Base-by-base conservation (phyloP, 1,140 invertebrate genomes). In the Coelopa frigida region DNA sequence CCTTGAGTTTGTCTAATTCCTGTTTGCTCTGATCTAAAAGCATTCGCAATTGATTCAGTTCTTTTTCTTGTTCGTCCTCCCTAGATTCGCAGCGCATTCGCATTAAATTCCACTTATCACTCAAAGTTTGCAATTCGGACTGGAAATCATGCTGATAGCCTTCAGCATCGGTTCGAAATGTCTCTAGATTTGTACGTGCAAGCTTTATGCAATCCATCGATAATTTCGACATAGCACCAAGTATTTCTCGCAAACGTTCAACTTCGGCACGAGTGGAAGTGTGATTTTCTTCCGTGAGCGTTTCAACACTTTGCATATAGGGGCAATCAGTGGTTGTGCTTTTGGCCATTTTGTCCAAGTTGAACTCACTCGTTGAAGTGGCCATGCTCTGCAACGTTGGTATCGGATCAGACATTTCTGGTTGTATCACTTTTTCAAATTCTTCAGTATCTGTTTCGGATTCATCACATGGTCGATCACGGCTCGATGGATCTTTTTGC, bases 401-500 rank as follows among this genome's bases (percentile, higher is more conserved):
- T 6, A 40, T 80, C 75, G 44, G 48, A n/a, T n/a, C n/a, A n/a
- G n/a, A n/a, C n/a, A n/a, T n/a, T n/a, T n/a, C n/a, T 47, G 38
- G 41, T 24, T 14, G 73, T 70, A 24, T 35, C 29, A 89, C 77
- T 60, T 84, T 86, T 61, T 89, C 86, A 68, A 89, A 89, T 52
- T 88, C 86, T 61, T 87, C 84, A 0, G 83, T 84, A 55, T 89
- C 85, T 0, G 83, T 85, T 72, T 87, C 85, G 5, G 84, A 88
- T 58, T 87, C 85, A 53, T 81, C 83, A 37, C 78, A 81, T 12
- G 43, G 31, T 2, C 48, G 32, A 26, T 39, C 14, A 31, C 22
- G 15, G 22, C 40, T n/a, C 4, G 11, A 12, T 6, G 10, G 23
- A 12, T 39, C 44, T 32, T 44, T 50, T 39, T 56, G 57, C n/a